Evolutionary conservation across 1,140 invertebrate genomes (phyloP).

Genomic region (Drosophila quadrilineata): DNA sequence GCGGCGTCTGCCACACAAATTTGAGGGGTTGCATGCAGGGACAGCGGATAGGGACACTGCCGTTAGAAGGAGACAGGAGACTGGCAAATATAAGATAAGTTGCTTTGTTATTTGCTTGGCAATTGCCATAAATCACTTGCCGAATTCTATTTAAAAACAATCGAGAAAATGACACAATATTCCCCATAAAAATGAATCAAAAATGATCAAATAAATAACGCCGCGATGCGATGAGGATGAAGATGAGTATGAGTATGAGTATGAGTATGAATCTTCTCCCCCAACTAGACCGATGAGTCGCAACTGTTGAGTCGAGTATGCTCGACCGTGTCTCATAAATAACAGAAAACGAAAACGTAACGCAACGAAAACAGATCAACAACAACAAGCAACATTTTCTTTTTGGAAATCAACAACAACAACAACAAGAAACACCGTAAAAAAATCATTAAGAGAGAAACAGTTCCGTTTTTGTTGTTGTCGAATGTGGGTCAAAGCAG

Average conservation of each 20-base stretch:
- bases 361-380: slow-evolving; percentile 14
- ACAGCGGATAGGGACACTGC: too few species aligned
- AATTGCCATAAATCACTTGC: slow-evolving; percentile 58
- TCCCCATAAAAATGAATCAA: slow-evolving; percentile 77
- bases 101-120: slow-evolving; percentile 26
- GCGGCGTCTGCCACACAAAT: too few species aligned
- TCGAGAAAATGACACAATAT: slow-evolving; percentile 73
- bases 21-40: too few species aligned
- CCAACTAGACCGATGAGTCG: too few species aligned
- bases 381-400: slow-evolving; percentile 14
- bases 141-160: slow-evolving; percentile 52
- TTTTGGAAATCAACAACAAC: too few species aligned
- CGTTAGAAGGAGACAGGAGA: too few species aligned
- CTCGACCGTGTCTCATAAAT: slow-evolving; percentile 50
- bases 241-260: too few species aligned
- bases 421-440: slow-evolving; percentile 12
- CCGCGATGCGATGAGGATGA: slow-evolving; percentile 19
- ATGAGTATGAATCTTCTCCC: too few species aligned
- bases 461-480: slow-evolving; percentile 58
- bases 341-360: slow-evolving; percentile 21
- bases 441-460: slow-evolving; percentile 36
- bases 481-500: slow-evolving; percentile 35
- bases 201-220: slow-evolving; percentile 78
- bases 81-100: too few species aligned
- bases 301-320: too few species aligned